Percentiles rank a stretch among this genome's conserved stretches.
phyloP scores from a whole-genome alignment of 2,113 vertebrate genomes.

The Eulacestoma nigropectus region DNA sequence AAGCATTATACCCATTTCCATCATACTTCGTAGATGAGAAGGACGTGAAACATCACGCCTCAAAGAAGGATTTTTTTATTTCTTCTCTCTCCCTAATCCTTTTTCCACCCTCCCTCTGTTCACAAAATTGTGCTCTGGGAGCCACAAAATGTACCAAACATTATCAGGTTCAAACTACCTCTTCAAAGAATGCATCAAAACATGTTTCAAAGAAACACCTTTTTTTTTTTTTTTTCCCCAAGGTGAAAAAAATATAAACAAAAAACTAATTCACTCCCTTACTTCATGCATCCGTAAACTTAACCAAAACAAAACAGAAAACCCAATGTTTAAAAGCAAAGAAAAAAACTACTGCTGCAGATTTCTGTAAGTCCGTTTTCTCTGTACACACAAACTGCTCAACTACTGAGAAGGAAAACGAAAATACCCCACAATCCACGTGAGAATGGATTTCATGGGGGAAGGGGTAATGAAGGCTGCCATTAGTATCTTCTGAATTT shows the following conservation, averaged over 20 bases:
- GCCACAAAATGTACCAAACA: constrained; percentile 75
- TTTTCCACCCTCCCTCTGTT: constrained; percentile 59
- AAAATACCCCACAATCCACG: constrained; percentile 72
- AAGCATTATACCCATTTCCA: constrained; percentile 73
- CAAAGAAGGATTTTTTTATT: constrained; percentile 1
- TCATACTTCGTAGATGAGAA: constrained; percentile 53
- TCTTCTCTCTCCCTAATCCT: constrained; percentile 51
- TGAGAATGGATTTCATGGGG: constrained; percentile 72
- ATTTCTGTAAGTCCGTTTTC: constrained; percentile 81
- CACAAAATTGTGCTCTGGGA: constrained; percentile 70
- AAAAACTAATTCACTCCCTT: constrained; percentile 75
- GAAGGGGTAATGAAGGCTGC: constrained; percentile 71
- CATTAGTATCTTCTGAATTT: constrained; percentile 82
- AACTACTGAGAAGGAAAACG: constrained; percentile 70
- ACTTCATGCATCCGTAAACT: constrained; percentile 81
- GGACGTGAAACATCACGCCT: constrained; percentile 32
- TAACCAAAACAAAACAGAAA: constrained; percentile 73
- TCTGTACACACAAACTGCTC: constrained; percentile 87
- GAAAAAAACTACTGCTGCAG: constrained; percentile 76
- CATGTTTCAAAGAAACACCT: constrained; percentile 57
- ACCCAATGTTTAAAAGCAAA: constrained; percentile 76
- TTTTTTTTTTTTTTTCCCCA: constrained; percentile 52
- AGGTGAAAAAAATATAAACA: constrained; percentile 70
- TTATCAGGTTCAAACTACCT: constrained; percentile 57
- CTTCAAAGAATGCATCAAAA: constrained; percentile 73